Base-by-base conservation (phyloP, 2,797 vertebrate species). In the Melanotaenia maccullochi region DNA sequence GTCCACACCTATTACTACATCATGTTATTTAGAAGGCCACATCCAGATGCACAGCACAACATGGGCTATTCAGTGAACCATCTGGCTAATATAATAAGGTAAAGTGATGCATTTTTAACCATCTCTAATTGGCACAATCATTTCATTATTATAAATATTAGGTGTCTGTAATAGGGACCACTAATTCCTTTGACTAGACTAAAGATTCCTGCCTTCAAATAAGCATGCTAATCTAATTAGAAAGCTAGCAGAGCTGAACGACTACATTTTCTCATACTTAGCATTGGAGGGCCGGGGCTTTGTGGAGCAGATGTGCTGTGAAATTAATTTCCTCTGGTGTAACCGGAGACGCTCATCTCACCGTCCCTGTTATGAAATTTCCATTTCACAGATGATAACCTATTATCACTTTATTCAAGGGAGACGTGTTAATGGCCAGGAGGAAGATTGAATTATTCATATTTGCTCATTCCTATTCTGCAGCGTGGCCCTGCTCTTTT, bases 341-440 rank as follows among this genome's bases (percentile, higher is more conserved):
- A 98, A 99, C 96, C 94, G 96, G 96, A 97, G 96, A 97, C 95
- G 93, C 96, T 90, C 87, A 81, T 75, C 87, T 83, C 86, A 76
- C 84, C 76, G 86, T 90, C 91, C 97, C 96, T 97, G 97, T 99
- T 99, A 99, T 99, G 97, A 97, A 98, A 99, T 99, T 98, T 98
- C 97, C 97, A 98, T 99, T 99, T 99, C 97, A 99, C 97, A 99
- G 97, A 99, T 99, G 98, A 99, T 99, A 99, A 99, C 97, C 97
- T 99, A 99, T 99, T 99, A 99, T 99, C 97, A 98, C 98, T 99
- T 98, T 97, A 98, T 99, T 98, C 97, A 98, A 97, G 96, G 96
- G 96, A 99, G 98, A 98, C 96, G 96, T 98, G 97, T 96, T 99
- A 98, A 99, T 99, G 96, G 97, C 97, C 96, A 95, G 94, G 93